phyloP scores from a whole-genome alignment of 35 echinoderm and acorn worm genomes.

The Amphiura filiformis region DNA sequence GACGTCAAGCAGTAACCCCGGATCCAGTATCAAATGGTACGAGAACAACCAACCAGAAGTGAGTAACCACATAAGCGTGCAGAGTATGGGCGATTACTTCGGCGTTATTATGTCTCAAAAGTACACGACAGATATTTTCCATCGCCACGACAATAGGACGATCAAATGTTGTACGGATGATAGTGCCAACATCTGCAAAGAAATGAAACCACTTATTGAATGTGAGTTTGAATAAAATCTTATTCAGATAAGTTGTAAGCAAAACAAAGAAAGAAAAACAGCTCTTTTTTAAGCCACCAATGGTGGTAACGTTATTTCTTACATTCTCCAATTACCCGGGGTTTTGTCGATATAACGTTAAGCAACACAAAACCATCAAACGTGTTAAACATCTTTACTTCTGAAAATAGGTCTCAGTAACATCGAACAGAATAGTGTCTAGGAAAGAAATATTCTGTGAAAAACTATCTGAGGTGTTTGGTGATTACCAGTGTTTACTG shows the following conservation, averaged over 20 bases:
- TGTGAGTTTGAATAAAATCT: background rate
- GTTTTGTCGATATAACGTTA: too few relatives aligned
- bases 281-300: background rate
- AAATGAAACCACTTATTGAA: background rate
- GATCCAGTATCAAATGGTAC: background rate
- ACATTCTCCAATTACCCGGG: too few relatives aligned
- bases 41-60: background rate
- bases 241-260: background rate
- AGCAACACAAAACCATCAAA: background rate
- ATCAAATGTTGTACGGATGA: background rate
- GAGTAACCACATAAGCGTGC: background rate
- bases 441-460: too few relatives aligned
- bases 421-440: too few relatives aligned
- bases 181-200: background rate
- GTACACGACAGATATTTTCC: background rate
- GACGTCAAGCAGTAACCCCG: background rate
- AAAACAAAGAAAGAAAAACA: background rate
- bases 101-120: background rate
- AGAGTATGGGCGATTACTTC: background rate
- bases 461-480: too few relatives aligned
- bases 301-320: too few relatives aligned
- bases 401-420: background rate
- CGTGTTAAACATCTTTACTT: background rate
- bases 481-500: too few relatives aligned
- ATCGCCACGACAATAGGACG: background rate